Percentiles rank a stretch among this genome's conserved stretches.
Conservation (phyloP, 2,113 vertebrate genomes). For the Numenius arquata region DNA sequence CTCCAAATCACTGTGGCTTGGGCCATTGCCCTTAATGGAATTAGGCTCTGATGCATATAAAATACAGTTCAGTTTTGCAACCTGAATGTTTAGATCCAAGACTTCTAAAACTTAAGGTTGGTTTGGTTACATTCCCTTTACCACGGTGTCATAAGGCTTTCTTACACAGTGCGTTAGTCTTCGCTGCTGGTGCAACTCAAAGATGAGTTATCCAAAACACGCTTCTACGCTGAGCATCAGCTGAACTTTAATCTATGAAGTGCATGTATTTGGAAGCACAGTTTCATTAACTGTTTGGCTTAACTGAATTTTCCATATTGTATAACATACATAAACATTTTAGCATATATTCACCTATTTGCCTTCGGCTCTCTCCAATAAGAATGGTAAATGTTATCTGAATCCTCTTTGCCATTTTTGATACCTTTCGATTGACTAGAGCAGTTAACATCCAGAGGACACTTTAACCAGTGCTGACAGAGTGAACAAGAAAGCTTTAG, state of each 20-base stretch:
- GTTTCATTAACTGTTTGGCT: not conserved
- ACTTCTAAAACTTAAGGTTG: not conserved
- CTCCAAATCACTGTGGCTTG: not conserved
- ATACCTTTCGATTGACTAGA: not conserved
- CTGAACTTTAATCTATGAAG: not conserved
- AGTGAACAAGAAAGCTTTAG: not conserved
- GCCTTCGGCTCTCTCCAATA: not conserved
- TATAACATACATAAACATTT: not conserved
- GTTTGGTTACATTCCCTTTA: not conserved
- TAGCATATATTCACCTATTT: not conserved
- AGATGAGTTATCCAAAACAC: not conserved
- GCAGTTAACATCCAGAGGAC: not conserved
- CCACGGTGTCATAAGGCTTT: not conserved
- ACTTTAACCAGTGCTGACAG: not conserved
- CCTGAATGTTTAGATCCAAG: not conserved
- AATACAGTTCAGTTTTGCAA: not conserved
- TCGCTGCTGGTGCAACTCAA: not conserved
- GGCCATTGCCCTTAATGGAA: conserved; percentile 34
- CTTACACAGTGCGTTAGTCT: not conserved
- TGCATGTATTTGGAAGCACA: not conserved
- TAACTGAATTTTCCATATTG: not conserved
- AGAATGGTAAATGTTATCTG: not conserved
- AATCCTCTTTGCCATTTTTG: not conserved
- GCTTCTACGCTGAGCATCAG: not conserved
- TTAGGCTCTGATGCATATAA: conserved; percentile 45